A percentile compares a stretch with the other conserved stretches of the same genome.
Conservation (phyloP, 2,113 vertebrate species). For the Mustela nigripes region DNA sequence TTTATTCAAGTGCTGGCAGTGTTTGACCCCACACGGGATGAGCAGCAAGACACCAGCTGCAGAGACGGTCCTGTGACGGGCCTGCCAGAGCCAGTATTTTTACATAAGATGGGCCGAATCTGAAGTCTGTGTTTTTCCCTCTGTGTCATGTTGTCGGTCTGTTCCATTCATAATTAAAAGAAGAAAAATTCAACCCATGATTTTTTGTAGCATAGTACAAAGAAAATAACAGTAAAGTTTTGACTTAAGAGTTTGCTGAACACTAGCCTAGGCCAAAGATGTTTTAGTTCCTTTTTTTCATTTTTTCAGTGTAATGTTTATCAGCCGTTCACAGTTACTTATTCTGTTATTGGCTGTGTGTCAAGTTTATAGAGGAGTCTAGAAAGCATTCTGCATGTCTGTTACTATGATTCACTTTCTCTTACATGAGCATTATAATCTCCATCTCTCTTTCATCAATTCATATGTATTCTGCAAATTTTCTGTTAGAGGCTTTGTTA, state of each 20-base stretch:
- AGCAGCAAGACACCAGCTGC: background rate
- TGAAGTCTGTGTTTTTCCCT: too few relatives aligned
- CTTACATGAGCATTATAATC: background rate
- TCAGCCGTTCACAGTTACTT: background rate
- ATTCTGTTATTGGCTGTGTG: background rate
- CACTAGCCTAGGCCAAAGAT: background rate
- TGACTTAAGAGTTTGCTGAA: background rate
- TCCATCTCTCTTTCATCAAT: too few relatives aligned
- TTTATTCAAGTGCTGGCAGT: background rate
- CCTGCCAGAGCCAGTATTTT: background rate
- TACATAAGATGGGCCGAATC: too few relatives aligned
- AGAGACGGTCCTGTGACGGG: background rate
- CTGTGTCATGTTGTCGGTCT: too few relatives aligned
- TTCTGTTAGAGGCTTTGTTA: background rate
- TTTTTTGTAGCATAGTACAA: background rate
- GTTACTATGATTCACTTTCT: background rate
- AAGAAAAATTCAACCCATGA: too few relatives aligned
- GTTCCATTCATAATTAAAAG: too few relatives aligned
- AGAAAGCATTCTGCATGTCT: background rate
- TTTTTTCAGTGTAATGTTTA: background rate
- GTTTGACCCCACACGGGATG: background rate
- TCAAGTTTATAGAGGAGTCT: background rate
- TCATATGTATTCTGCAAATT: background rate
- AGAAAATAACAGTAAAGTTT: background rate
- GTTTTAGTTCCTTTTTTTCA: background rate